These are phyloP conservation scores for Paraplagusia blochii DNA, from an alignment of 2,113 vertebrate species.

Conservation along the genomic window DNA sequence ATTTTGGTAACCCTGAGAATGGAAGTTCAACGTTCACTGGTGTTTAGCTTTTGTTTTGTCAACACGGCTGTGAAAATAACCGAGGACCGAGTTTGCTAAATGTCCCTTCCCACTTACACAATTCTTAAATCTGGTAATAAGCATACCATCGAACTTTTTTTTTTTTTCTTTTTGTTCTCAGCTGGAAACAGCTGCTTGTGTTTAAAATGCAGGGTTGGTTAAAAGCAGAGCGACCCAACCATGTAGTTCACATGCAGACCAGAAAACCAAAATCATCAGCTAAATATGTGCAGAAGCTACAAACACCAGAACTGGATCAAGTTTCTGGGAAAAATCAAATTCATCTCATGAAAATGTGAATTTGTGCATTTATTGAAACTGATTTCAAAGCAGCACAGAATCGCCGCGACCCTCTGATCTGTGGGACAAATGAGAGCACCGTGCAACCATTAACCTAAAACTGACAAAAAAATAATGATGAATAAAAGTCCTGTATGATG, in stretches of 20 bases:
- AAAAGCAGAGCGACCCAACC: constrained; percentile 4
- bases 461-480: constrained; percentile 26
- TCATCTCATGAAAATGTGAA: constrained; percentile 3
- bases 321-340: background rate
- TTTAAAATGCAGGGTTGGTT: constrained; percentile 5
- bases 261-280: constrained; percentile 5
- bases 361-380: background rate
- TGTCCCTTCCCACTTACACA: constrained; percentile 1
- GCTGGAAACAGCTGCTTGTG: constrained; percentile 4
- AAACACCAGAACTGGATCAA: background rate
- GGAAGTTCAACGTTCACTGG: background rate
- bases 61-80: background rate
- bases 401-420: background rate
- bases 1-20: background rate
- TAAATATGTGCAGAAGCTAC: background rate
- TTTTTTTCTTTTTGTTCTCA: background rate
- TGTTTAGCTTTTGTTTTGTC: background rate
- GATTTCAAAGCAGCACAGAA: background rate
- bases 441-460: constrained; percentile 28
- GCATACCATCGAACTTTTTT: background rate
- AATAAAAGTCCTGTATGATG: constrained; percentile 37
- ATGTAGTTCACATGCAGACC: background rate
- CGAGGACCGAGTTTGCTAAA: background rate
- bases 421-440: constrained; percentile 5
- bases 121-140: background rate